These are phyloP conservation scores for Coranthus polyacanthus DNA, from an alignment of 2,797 vertebrate species.

Conservation along the genomic window DNA sequence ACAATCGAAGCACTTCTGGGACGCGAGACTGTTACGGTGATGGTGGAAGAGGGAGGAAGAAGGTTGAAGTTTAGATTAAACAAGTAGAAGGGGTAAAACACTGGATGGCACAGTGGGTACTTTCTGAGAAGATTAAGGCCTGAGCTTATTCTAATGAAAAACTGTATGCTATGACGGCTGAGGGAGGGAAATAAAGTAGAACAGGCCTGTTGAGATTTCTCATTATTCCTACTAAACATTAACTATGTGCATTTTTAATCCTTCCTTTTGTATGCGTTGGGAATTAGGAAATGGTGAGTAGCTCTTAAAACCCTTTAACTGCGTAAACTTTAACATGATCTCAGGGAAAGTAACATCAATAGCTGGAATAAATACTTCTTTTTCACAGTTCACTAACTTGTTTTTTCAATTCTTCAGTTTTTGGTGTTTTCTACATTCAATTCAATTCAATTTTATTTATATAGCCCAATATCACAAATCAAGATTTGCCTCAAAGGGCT, in stretches of 20 bases:
- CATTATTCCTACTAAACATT: constrained; percentile 40
- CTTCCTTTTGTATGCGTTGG: constrained; percentile 28
- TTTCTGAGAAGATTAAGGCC: constrained; percentile 63
- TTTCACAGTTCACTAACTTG: constrained; percentile 13
- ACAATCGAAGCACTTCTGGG: constrained; percentile 48
- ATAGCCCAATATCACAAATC: too few relatives aligned
- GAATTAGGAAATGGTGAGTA: constrained; percentile 56
- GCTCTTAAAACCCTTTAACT: constrained; percentile 33
- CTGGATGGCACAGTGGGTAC: constrained; percentile 61
- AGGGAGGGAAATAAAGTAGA: constrained; percentile 31
- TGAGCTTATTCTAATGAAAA: constrained; percentile 73
- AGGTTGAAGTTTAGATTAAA: constrained; percentile 48
- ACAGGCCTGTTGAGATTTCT: constrained; percentile 49
- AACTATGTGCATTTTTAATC: constrained; percentile 25
- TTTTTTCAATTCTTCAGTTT: constrained; percentile 12
- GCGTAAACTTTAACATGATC: constrained; percentile 51
- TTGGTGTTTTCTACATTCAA: background rate
- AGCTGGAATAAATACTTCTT: constrained; percentile 62
- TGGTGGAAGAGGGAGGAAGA: constrained; percentile 38
- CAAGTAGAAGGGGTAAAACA: constrained; percentile 58
- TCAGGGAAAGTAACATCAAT: constrained; percentile 66
- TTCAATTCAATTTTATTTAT: too few relatives aligned
- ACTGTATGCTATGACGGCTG: constrained; percentile 25
- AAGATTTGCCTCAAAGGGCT: too few relatives aligned
- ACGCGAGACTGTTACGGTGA: constrained; percentile 45